Base-by-base conservation (phyloP, 1,140 invertebrate species). In the Drosophila guanche region DNA sequence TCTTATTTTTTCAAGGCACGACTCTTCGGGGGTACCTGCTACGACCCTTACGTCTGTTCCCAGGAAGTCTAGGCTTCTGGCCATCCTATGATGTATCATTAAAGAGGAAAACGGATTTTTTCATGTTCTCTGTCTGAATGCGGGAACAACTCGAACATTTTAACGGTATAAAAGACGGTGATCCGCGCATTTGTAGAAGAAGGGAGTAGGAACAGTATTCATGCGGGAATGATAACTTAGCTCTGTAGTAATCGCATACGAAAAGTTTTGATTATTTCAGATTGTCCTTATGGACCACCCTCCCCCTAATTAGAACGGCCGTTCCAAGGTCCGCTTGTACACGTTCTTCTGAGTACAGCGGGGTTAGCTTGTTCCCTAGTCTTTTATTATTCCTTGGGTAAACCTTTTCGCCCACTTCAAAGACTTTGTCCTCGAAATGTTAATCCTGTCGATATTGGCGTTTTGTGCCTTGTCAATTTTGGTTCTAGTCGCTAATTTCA, bases 121-220 rank as follows among this genome's bases (percentile, higher is more conserved):
- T 16, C 10, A 37, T 58, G 54, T n/a, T 46, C 54, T 25, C 22
- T 41, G 10, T 63, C 52, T 63, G 43, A 47, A 2, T 58, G 25
- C 5, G 55, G 54, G 12, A 57, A 58, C 5, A 58, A 10, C n/a
- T 46, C 5, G 5, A 25, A 47, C 29, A 47, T 7, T 46, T 48
- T 47, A 5, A 5, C 20, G 14, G 54, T 57, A 27, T 57, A 76
- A 43, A n/a, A n/a, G n/a, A n/a, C n/a, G n/a, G n/a, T n/a, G n/a
- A n/a, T n/a, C n/a, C n/a, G n/a, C n/a, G n/a, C n/a, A n/a, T n/a
- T n/a, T n/a, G n/a, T n/a, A n/a, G n/a, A n/a, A n/a, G n/a, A 61
- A 63, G 65, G 14, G 3, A 53, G 4, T n/a, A 69, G 3, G 25
- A 60, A 22, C 7, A 33, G 20, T 41, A 54, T 68, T 8, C 42